Percentiles rank a stretch among this genome's conserved stretches.
Evolutionary conservation across 2,888 invertebrate genomes (phyloP).

Genomic region (Oscheius onirici): DNA sequence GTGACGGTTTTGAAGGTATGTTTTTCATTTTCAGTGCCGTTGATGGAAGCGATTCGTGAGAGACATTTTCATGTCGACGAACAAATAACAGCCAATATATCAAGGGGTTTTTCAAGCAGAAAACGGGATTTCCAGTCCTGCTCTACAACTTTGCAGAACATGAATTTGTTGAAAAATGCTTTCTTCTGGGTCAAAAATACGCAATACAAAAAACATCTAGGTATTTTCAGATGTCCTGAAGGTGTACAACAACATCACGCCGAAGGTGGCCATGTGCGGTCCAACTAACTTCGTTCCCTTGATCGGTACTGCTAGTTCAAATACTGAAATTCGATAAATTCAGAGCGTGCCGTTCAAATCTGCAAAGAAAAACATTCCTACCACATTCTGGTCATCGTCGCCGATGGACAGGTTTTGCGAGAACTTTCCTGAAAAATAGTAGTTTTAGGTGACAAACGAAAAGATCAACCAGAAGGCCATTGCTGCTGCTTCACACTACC

Average conservation of each 20-base stretch:
- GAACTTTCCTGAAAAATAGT: neutral
- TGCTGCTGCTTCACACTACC: constrained; percentile 74
- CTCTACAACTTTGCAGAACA: no score
- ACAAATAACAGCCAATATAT: no score
- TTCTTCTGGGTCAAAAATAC: neutral
- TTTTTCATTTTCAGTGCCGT: no score
- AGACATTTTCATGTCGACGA: no score
- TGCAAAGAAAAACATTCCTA: constrained; percentile 72
- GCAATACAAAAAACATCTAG: no score
- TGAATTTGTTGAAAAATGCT: no score
- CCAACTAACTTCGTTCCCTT: constrained; percentile 76
- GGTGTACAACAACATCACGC: constrained; percentile 73
- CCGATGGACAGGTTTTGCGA: constrained; percentile 73
- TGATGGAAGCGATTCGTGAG: no score
- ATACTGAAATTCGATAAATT: neutral
- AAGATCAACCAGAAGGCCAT: constrained; percentile 73
- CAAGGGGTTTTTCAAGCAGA: no score
- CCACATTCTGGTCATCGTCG: constrained; percentile 75
- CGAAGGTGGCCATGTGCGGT: constrained; percentile 74
- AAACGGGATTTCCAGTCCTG: no score
- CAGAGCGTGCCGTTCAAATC: constrained; percentile 73
- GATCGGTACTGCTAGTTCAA: constrained; percentile 67
- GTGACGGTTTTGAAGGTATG: constrained; percentile 70
- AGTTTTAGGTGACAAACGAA: constrained; percentile 72
- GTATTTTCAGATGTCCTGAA: constrained; percentile 73